phyloP scores from a whole-genome alignment of 92 coral and sea anemone genomes.

The Actinernus sp. region DNA sequence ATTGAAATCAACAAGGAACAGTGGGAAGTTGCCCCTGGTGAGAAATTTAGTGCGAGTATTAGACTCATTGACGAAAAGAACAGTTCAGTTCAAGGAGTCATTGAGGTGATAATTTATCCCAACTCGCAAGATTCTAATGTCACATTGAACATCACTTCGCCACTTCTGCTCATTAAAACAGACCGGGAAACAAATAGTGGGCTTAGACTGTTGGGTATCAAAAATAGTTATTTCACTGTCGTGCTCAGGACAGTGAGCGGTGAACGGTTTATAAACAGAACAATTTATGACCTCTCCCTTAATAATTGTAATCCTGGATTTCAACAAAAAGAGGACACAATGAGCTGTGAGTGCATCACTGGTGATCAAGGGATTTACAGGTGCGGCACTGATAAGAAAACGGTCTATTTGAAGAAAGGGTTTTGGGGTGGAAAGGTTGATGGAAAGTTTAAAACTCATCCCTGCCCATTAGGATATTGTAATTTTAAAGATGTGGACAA shows the following conservation, averaged over 20 bases:
- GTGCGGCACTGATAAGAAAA: slow-evolving; percentile 55
- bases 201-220: slow-evolving; percentile 37
- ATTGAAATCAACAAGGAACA: slow-evolving; percentile 60
- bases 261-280: slow-evolving; percentile 62
- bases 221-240: slow-evolving; percentile 36
- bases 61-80: slow-evolving; percentile 82
- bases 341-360: slow-evolving; percentile 61
- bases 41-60: slow-evolving; percentile 67
- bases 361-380: slow-evolving; percentile 44
- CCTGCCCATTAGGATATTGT: slow-evolving; percentile 81
- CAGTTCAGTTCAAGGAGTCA: slow-evolving; percentile 75
- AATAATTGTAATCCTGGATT: slow-evolving; percentile 75
- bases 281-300: slow-evolving; percentile 11
- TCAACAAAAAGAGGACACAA: slow-evolving; percentile 18
- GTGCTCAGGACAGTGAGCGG: slow-evolving; percentile 56
- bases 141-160: slow-evolving; percentile 67
- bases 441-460: slow-evolving; percentile 33
- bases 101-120: slow-evolving; percentile 45
- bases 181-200: slow-evolving; percentile 23
- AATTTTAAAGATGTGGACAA: not conserved
- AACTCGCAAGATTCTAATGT: slow-evolving; percentile 9
- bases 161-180: slow-evolving; percentile 71
- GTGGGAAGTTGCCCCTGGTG: slow-evolving; percentile 82
- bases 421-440: slow-evolving; percentile 82
- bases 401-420: slow-evolving; percentile 71